Base-by-base conservation (phyloP, 2,113 vertebrate species). In the Galeopterus variegatus region DNA sequence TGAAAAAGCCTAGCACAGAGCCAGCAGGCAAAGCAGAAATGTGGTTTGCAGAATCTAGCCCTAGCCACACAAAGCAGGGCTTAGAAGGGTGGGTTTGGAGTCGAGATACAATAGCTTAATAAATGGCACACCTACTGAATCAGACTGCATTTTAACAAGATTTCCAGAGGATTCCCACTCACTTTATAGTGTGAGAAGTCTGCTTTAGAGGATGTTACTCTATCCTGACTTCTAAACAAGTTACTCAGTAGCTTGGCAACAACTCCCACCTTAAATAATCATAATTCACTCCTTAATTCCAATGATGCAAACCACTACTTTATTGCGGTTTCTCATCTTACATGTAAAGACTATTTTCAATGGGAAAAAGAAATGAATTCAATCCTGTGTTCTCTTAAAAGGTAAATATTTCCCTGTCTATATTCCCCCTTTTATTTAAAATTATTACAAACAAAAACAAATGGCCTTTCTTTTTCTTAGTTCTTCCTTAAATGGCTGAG, bases 381-480 rank as follows among this genome's bases (percentile, higher is more conserved):
- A 70, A 23, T 48, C 60, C 79, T 6, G 33, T 45, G 36, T 76
- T 76, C 82, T 88, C 86, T 65, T 80, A 58, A 80, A 92, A 81
- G 36, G 10, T n/a, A 72, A 93, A 3, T 69, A 48, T 87, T 72
- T 45, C 75, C 31, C 28, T n/a, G 13, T 31, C n/a, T 95, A 15
- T 4, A 72, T n/a, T 8, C 2, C 13, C 75, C 54, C 14, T 77
- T 72, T 54, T 13, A 9, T 56, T 95, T 85, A 73, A 77, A 85
- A 95, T 54, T 60, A 82, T 77, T 69, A 77, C 14, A 69, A 67
- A 88, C 33, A 54, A 95, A 91, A 94, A 54, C 69, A 91, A 81
- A 80, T 31, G 36, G 5, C 12, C 80, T 58, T 54, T 18, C n/a
- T 52, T 45, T 88, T 77, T 62, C 45, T 31, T 41, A 48, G 26